These are phyloP conservation scores for Leuciscus waleckii DNA, from an alignment of 2,797 vertebrate species.

Conservation along the genomic window DNA sequence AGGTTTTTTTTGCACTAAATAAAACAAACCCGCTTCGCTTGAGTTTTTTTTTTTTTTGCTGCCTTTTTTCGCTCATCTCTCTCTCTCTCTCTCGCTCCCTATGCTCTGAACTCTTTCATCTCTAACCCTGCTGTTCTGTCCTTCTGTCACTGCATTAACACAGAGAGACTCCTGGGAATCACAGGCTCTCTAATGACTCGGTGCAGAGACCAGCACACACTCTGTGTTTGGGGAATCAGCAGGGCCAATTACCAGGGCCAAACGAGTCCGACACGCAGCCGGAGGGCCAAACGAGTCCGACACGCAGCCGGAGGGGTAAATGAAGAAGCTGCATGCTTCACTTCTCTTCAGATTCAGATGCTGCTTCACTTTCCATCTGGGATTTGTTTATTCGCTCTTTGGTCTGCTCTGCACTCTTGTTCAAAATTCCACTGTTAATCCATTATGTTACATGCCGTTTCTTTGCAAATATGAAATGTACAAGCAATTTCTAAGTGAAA, in stretches of 20 bases:
- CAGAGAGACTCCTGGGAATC: conserved; percentile 31
- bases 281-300: not conserved
- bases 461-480: too few relatives aligned
- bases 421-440: too few relatives aligned
- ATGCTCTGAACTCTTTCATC: conserved; percentile 66
- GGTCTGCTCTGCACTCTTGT: too few relatives aligned
- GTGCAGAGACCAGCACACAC: conserved; percentile 33
- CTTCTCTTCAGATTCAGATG: too few relatives aligned
- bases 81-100: conserved; percentile 82
- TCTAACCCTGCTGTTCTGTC: conserved; percentile 23
- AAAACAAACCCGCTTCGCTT: conserved; percentile 99
- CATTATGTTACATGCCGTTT: too few relatives aligned
- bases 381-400: too few relatives aligned
- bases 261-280: conserved; percentile 26
- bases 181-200: conserved; percentile 50
- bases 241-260: conserved; percentile 58
- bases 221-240: conserved; percentile 34
- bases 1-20: conserved; percentile 99
- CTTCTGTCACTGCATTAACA: conserved; percentile 1
- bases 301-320: not conserved
- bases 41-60: conserved; percentile 64
- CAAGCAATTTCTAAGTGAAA: too few relatives aligned
- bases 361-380: not conserved
- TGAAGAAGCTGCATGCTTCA: not conserved
- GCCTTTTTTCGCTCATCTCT: conserved; percentile 75